These are phyloP conservation scores for Odobenus rosmarus DNA, from an alignment of 2,113 vertebrate species.

Conservation along the genomic window DNA sequence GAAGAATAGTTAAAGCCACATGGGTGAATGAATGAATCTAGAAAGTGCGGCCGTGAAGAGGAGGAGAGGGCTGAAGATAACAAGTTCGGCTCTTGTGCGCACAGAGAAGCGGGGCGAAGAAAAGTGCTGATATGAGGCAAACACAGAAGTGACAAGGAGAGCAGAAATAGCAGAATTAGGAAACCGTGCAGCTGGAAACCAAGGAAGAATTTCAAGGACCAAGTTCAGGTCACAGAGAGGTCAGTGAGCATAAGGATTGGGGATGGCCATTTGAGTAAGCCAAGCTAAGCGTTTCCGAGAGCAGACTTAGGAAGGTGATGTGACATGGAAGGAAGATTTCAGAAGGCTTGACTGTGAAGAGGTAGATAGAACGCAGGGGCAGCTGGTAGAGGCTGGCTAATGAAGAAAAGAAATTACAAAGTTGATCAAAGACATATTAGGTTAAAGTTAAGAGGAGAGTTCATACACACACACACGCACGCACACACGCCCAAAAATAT, in stretches of 20 bases:
- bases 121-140: neutral
- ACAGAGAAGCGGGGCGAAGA: neutral
- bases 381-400: neutral
- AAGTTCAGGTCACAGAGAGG: neutral
- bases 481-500: neutral
- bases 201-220: neutral
- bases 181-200: neutral
- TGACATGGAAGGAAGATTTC: neutral
- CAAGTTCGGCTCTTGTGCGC: neutral
- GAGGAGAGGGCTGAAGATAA: neutral
- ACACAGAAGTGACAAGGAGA: accelerated
- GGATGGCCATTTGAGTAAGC: neutral
- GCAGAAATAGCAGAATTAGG: neutral
- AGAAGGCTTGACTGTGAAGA: accelerated
- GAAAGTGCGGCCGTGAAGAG: accelerated
- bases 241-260: neutral
- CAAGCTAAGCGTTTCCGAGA: neutral
- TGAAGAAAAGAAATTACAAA: neutral
- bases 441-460: neutral
- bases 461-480: neutral
- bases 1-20: neutral
- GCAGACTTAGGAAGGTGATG: neutral
- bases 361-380: neutral
- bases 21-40: neutral
- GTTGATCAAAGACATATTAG: neutral